phyloP scores from a whole-genome alignment of 2,797 vertebrate genomes.

The Meriones psammophilus region DNA sequence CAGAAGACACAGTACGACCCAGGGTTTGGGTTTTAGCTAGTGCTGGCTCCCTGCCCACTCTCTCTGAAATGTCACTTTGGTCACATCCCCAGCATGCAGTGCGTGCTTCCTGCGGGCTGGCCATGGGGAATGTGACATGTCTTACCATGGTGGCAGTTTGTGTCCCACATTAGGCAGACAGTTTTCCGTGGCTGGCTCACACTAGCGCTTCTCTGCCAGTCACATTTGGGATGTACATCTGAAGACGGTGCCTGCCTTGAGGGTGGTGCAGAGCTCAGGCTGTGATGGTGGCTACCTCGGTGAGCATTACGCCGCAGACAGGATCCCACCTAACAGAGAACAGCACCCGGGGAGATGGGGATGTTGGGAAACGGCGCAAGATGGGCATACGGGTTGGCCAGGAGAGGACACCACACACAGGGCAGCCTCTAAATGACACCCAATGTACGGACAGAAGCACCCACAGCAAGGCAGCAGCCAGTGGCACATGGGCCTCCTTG shows the following conservation, averaged over 20 bases:
- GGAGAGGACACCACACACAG: background rate
- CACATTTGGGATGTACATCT: background rate
- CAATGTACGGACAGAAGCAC: background rate
- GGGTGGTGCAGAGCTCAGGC: background rate
- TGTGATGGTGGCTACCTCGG: background rate
- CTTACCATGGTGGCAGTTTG: background rate
- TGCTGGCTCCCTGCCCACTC: background rate
- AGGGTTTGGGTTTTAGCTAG: background rate
- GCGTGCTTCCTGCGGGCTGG: background rate
- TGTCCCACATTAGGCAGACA: background rate
- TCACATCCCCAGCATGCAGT: background rate
- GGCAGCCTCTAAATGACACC: background rate
- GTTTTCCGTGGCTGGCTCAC: background rate
- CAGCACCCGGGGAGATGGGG: background rate
- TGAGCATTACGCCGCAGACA: background rate
- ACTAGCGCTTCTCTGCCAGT: background rate
- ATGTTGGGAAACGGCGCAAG: background rate
- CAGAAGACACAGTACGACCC: background rate
- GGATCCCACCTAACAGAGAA: no score
- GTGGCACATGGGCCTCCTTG: background rate
- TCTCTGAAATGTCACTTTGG: background rate
- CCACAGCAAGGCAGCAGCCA: background rate
- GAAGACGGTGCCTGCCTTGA: background rate
- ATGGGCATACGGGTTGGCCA: background rate
- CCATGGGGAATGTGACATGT: accelerated